phyloP scores from a whole-genome alignment of 1,140 invertebrate species.

The Trichoplusia ni region DNA sequence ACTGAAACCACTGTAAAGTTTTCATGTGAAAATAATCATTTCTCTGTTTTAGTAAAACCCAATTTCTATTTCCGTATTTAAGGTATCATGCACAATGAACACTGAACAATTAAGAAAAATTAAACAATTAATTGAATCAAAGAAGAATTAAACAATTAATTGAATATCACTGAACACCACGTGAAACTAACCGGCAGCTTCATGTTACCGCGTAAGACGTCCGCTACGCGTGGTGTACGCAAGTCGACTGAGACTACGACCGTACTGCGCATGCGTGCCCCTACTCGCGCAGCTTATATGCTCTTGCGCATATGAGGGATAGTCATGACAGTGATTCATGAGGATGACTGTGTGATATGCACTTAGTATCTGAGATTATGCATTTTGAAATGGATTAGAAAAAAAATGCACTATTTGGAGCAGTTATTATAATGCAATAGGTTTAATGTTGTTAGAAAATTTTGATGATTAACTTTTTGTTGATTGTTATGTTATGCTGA shows the following conservation, averaged over 20 bases:
- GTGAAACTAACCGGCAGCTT: slow-evolving; percentile 15
- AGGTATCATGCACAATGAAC: no score
- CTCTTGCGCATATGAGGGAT: slow-evolving; percentile 13
- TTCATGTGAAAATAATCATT: no score
- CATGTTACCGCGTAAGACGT: background rate
- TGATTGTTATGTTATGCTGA: background rate
- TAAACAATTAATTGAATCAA: background rate
- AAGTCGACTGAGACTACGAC: background rate
- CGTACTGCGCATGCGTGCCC: slow-evolving; percentile 1
- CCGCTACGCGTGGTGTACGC: background rate
- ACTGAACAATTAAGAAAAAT: background rate
- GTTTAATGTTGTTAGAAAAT: background rate
- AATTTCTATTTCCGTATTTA: no score
- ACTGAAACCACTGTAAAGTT: no score
- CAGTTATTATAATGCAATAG: background rate
- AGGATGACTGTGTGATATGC: background rate
- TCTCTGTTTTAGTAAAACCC: no score
- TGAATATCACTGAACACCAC: background rate
- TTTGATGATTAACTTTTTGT: background rate
- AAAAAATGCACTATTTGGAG: background rate
- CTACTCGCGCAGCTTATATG: background rate
- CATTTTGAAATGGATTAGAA: background rate
- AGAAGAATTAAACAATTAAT: no score
- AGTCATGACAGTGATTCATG: slow-evolving; percentile 3
- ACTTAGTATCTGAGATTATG: no score